Evolutionary conservation across 2,888 invertebrate species (phyloP), one percentile per base, ranked within the genome.

Genomic region (Lampropteryx suffumata): DNA sequence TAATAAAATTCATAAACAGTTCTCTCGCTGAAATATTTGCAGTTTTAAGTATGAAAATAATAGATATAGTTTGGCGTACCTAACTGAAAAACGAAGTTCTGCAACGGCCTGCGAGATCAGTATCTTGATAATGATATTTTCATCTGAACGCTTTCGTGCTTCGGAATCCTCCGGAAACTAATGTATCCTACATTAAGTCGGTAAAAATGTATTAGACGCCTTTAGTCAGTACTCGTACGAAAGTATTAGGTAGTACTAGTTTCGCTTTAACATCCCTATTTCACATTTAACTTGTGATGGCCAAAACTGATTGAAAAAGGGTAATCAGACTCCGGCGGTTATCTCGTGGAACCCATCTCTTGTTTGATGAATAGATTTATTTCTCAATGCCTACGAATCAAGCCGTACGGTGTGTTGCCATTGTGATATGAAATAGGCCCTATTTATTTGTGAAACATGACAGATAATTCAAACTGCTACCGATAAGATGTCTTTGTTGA

Each of bases 381-480:
- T 85, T 82, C 73, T 72, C 71, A 73, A 71, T 76, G 71, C 70
- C 69, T 74, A 73, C 71, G 74, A 78, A 81, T 80, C 79, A 76
- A 77, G 73, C 73, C 70, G 70, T 71, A 73, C 73, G 69, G 66
- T 74, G 72, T 69, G 71, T 71, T 76, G 67, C 79, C 68, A 82
- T 89, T 88, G 85, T 88, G 66, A 76, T 77, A 82, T 80, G 76
- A 82, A 86, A 85, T 80, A 77, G 76, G 73, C 77, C 73, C 77
- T 86, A 84, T 87, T 86, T 89, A 82, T 89, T 80, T 84, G 80
- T 84, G 79, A 82, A 85, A 84, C 83, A 84, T 79, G 83, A 84
- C 81, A 79, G 77, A 85, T 84, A 85, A 85, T 86, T 77, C 79
- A 68, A 67, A 71, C 66, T 71, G 86, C 89, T 89, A 86, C 89